Conservation (phyloP, 2,113 vertebrate species). For the Trogon melanurus region DNA sequence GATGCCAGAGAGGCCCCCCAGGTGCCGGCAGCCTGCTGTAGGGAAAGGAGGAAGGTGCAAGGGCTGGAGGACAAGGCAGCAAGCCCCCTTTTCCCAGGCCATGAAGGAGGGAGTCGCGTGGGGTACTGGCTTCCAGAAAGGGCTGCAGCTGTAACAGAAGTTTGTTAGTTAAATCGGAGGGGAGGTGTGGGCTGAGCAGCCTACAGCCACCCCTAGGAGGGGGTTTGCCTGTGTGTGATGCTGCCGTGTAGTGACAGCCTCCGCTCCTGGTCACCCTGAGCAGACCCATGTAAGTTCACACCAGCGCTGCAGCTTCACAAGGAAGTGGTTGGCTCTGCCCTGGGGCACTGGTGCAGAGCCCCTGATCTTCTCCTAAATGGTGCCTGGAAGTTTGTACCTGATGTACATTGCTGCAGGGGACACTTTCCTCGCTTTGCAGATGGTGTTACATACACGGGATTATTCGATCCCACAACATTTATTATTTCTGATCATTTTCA, state of each 20-base stretch:
- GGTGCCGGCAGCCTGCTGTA: neutral
- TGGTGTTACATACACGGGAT: neutral
- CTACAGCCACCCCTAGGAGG: fast-evolving
- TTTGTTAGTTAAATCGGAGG: neutral
- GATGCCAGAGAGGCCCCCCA: no score
- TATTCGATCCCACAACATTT: neutral
- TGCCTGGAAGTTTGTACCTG: fast-evolving
- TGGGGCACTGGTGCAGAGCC: neutral
- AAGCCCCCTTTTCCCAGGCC: fast-evolving
- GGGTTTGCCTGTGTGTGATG: neutral
- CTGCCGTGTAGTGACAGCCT: neutral
- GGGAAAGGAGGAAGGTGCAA: neutral
- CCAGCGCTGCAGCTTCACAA: neutral
- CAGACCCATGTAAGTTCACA: fast-evolving
- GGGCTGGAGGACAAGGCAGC: neutral
- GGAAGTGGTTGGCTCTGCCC: neutral
- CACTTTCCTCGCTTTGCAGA: neutral
- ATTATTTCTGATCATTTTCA: neutral
- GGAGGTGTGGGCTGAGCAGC: neutral
- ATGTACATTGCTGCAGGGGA: fast-evolving
- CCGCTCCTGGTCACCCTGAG: neutral
- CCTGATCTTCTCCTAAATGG: fast-evolving
- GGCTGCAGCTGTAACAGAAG: neutral
- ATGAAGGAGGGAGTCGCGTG: fast-evolving
- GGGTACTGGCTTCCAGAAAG: neutral